phyloP scores from a whole-genome alignment of 1,140 invertebrate species.

The Venturia canescens region DNA sequence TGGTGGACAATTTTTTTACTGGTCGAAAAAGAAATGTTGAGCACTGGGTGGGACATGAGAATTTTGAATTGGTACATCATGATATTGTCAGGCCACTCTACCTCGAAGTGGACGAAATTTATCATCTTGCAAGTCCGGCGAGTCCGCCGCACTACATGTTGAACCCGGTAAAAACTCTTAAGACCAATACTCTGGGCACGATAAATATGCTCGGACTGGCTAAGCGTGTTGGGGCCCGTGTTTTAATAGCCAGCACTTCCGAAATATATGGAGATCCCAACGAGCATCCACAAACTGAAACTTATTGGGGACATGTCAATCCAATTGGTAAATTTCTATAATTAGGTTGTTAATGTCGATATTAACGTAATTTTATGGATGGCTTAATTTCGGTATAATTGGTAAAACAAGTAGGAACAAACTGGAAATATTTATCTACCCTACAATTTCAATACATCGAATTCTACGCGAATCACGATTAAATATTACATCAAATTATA shows the following conservation, averaged over 20 bases:
- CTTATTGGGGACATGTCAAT: constrained; percentile 99
- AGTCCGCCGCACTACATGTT: constrained; percentile 99
- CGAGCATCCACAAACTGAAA: constrained; percentile 96
- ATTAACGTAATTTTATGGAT: neutral
- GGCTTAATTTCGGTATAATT: no score
- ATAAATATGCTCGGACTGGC: constrained; percentile 98
- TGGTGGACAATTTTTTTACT: constrained; percentile 99
- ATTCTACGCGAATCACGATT: no score
- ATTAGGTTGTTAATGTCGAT: neutral
- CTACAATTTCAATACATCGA: no score
- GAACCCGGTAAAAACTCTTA: constrained; percentile 99
- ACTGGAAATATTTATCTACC: no score
- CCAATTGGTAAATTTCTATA: constrained; percentile 87
- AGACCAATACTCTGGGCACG: constrained; percentile 99
- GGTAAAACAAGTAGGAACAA: no score
- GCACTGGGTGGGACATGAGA: constrained; percentile 99
- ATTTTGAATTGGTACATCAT: constrained; percentile 99
- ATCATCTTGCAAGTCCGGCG: constrained; percentile 98
- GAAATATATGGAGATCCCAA: constrained; percentile 99
- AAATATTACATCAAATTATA: no score
- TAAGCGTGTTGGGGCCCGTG: constrained; percentile 94
- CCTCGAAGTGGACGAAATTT: constrained; percentile 99
- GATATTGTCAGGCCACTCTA: constrained; percentile 99
- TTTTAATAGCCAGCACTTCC: constrained; percentile 98
- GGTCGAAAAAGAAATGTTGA: constrained; percentile 98